Base-by-base conservation (phyloP, 2,888 invertebrate species). In the Perizoma flavofasciatum region DNA sequence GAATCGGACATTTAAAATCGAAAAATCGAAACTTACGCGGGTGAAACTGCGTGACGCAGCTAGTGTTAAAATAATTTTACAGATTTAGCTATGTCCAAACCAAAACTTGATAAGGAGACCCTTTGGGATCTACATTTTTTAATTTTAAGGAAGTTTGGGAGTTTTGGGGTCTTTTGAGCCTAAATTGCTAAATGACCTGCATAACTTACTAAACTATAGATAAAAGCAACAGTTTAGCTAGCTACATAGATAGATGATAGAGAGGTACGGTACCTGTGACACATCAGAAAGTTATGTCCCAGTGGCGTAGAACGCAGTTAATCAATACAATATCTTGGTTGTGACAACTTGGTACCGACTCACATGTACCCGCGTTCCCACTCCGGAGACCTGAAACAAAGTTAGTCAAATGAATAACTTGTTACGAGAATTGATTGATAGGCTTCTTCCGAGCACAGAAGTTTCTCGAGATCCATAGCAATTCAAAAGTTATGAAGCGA, bases 321-420 rank as follows among this genome's bases (percentile, higher is more conserved):
- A 68, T 66, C 66, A 66, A 68, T 63, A 62, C 52, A 62, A 55
- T 66, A 62, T 57, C 56, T 65, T 47, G 34, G 44, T 43, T 59
- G 58, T 63, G 63, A 57, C 59, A 63, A 65, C 48, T 65, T 55
- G 9, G 32, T 61, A 41, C 37, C 34, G 45, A 46, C 49, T 51
- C 49, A 58, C 46, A 55, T 50, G 52, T 51, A 55, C 53, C 54
- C 53, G 22, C 22, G 22, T 61, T 43, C 52, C 46, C 37, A 52
- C 62, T 32, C 46, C 11, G 10, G 63, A 55, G 66, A 64, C 49
- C 41, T 40, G 57, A 56, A 59, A 61, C 63, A 59, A 57, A 65
- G 57, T 65, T 66, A 63, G 61, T 59, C 55, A 61, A 68, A 68
- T 68, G 57, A 54, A 62, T 4, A 53, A 39, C 48, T 49, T 43